Conservation (phyloP, 2,113 vertebrate species). For the Oreochromis niloticus region DNA sequence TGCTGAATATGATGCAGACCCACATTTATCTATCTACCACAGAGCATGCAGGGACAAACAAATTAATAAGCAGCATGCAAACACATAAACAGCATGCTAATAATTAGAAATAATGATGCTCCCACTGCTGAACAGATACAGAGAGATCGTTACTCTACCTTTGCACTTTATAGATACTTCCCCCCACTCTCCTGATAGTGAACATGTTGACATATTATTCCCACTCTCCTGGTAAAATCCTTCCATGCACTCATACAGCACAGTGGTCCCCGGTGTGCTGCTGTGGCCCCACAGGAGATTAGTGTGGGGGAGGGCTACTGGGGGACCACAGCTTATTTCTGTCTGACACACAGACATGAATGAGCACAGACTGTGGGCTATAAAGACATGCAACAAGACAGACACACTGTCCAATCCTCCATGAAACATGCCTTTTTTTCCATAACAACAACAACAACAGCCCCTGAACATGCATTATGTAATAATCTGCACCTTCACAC, state of each 20-base stretch:
- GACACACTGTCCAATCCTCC: not conserved
- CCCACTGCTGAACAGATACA: not conserved
- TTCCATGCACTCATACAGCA: slow-evolving; percentile 53
- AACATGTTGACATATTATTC: slow-evolving; percentile 53
- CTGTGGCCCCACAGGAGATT: slow-evolving; percentile 53
- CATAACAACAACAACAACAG: not conserved
- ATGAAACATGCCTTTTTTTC: rapidly evolving
- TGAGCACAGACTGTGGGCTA: not conserved
- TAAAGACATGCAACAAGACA: not conserved
- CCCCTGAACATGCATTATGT: not conserved
- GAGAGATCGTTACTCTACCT: slow-evolving; percentile 49
- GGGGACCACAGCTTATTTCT: slow-evolving; percentile 68
- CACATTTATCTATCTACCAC: not conserved
- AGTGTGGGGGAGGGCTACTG: slow-evolving; percentile 47
- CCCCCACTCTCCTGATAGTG: slow-evolving; percentile 59
- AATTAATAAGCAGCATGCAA: not conserved
- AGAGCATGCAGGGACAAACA: not conserved
- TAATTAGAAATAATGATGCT: not conserved
- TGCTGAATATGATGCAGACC: not conserved
- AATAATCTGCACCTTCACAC: slow-evolving; percentile 68
- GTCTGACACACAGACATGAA: slow-evolving; percentile 40
- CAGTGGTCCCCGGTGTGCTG: slow-evolving; percentile 44
- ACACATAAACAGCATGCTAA: not conserved
- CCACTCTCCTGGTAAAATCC: slow-evolving; percentile 61
- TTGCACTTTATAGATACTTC: slow-evolving; percentile 57